These are phyloP conservation scores for Argentina silus DNA, from an alignment of 2,797 vertebrate species.

Conservation along the genomic window DNA sequence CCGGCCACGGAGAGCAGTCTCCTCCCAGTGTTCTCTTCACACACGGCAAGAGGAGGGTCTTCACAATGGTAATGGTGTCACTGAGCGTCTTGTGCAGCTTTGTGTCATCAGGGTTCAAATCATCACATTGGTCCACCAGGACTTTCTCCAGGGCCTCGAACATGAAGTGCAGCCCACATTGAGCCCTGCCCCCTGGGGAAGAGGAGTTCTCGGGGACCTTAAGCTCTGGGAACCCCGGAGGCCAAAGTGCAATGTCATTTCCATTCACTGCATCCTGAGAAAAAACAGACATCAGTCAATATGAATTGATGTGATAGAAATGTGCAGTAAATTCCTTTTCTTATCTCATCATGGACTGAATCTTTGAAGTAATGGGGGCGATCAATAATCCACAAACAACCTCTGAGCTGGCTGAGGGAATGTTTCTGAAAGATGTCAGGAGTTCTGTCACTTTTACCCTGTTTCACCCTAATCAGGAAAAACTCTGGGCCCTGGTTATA, in stretches of 20 bases:
- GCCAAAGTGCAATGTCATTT: slow-evolving; percentile 45
- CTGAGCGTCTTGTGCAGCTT: slow-evolving; percentile 20
- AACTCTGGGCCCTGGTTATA: too few relatives aligned
- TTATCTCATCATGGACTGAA: too few relatives aligned
- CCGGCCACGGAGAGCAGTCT: slow-evolving; percentile 15
- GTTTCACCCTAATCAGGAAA: too few relatives aligned
- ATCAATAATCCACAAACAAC: too few relatives aligned
- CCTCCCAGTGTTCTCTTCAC: not conserved
- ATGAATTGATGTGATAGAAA: not conserved
- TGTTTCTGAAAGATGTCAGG: too few relatives aligned
- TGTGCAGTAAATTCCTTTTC: too few relatives aligned
- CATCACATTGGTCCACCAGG: slow-evolving; percentile 51
- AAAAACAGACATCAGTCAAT: not conserved
- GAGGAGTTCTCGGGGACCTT: not conserved
- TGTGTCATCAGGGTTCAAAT: slow-evolving; percentile 47
- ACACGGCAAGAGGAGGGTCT: slow-evolving; percentile 24
- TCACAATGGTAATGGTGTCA: fast-evolving
- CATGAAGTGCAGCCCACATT: slow-evolving; percentile 66
- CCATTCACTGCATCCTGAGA: slow-evolving; percentile 61
- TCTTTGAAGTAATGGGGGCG: too few relatives aligned
- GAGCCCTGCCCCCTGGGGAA: not conserved
- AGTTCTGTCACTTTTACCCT: too few relatives aligned
- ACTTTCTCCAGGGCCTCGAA: slow-evolving; percentile 37
- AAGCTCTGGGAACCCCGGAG: slow-evolving; percentile 57
- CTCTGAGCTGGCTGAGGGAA: too few relatives aligned